These are phyloP conservation scores for Amphibalanus amphitrite DNA, from an alignment of 1,140 invertebrate species.

Conservation along the genomic window DNA sequence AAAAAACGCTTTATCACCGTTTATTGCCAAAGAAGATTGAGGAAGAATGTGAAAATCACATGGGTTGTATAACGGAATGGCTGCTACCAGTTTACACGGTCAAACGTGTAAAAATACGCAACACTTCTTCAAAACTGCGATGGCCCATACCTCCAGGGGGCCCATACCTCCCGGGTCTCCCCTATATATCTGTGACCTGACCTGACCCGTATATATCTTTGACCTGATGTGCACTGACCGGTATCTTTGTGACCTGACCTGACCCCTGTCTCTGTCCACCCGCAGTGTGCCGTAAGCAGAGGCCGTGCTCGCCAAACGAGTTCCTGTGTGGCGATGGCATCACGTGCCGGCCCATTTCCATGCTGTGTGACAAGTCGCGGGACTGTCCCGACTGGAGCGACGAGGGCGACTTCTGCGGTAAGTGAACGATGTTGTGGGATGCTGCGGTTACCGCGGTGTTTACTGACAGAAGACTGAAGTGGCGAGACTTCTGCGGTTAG, in stretches of 20 bases:
- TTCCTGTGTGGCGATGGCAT: conserved; percentile 37
- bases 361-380: conserved; percentile 27
- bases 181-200: too few species aligned
- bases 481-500: conserved; percentile 31
- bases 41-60: too few species aligned
- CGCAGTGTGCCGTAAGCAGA: conserved; percentile 12
- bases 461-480: conserved; percentile 16
- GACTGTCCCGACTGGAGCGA: conserved; percentile 32
- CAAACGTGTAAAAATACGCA: too few species aligned
- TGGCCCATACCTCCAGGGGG: too few species aligned
- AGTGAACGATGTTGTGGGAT: conserved; percentile 12
- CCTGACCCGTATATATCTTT: not conserved
- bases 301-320: conserved; percentile 36
- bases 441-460: too few species aligned
- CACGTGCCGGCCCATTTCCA: conserved; percentile 29
- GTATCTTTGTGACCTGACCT: not conserved
- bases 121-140: too few species aligned
- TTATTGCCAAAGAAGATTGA: too few species aligned
- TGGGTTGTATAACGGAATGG: too few species aligned
- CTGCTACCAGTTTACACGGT: too few species aligned
- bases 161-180: too few species aligned
- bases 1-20: too few species aligned
- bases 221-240: not conserved
- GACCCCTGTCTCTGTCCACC: not conserved
- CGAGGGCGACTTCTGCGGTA: conserved; percentile 26